Percentiles rank a stretch among this genome's conserved stretches.
Conservation (phyloP, 2,797 vertebrate genomes). For the Okamejei kenojei region DNA sequence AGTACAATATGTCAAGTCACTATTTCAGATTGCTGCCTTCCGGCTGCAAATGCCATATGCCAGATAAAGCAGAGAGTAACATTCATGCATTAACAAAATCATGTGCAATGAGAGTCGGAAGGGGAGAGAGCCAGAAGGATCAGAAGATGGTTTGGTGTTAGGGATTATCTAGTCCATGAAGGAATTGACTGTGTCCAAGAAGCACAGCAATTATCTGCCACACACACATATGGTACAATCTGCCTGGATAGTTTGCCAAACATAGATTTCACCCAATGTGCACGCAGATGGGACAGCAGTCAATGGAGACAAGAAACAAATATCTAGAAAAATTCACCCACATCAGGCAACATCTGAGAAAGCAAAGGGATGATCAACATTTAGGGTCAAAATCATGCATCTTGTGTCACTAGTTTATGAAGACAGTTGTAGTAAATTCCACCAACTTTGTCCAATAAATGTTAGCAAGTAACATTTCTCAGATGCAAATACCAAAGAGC, state of each 20-base stretch:
- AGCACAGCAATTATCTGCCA: neutral
- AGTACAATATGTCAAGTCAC: neutral
- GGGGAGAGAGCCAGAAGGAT: neutral
- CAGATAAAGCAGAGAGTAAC: neutral
- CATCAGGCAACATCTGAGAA: too few species aligned
- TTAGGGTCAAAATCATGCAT: too few species aligned
- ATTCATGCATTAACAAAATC: neutral
- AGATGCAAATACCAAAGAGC: neutral
- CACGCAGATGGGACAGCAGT: slow-evolving; percentile 11
- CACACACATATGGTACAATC: too few species aligned
- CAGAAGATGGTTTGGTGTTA: neutral
- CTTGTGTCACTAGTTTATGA: neutral
- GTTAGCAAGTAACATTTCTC: neutral
- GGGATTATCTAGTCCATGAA: slow-evolving; percentile 7
- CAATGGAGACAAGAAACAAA: neutral
- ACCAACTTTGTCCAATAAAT: neutral
- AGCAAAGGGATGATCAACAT: too few species aligned
- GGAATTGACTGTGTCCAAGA: neutral
- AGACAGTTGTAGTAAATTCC: neutral
- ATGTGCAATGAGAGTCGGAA: neutral
- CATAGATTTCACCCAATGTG: slow-evolving; percentile 14
- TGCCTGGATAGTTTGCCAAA: too few species aligned
- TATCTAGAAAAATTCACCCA: too few species aligned
- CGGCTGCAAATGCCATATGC: neutral
- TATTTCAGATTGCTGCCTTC: neutral